Base-by-base conservation (phyloP, 2,797 vertebrate genomes). In the Argya squamiceps region DNA sequence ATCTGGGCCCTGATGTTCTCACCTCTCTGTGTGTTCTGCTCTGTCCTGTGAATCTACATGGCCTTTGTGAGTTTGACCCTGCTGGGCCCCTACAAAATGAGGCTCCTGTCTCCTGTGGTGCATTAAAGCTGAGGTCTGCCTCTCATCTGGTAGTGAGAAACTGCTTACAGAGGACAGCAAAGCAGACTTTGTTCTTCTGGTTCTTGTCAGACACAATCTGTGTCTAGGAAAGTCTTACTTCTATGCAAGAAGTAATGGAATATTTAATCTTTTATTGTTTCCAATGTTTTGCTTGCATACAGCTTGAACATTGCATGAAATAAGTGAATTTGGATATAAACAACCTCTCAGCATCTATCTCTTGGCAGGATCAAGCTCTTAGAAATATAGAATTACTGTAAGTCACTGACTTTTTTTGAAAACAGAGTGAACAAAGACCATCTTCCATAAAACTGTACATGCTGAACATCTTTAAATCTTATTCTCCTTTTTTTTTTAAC, bases 21-120 rank as follows among this genome's bases (percentile, higher is more conserved):
- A n/a, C 32, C 30, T 55, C 13, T 62, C n/a, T 49, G 1, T 15
- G 27, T 18, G 16, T 29, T n/a, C 34, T 62, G 27, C 0, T 37
- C 30, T 24, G 9, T 83, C 22, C 20, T 29, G 3, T 16, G 49
- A 17, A 63, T 24, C 44, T 50, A 1, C 2, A 0, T 29, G 41
- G 17, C 17, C 32, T 69, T n/a, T 52, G 24, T n/a, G 64, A 63
- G 41, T 34, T 10, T 67, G 43, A 43, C 67, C 47, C 39, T 36
- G n/a, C 55, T 47, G 63, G 26, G 23, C 46, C 32, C 16, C 44
- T 59, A 4, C 26, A 34, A 37, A 70, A 78, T 46, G 29, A 73
- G 6, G 19, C 37, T 68, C 15, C 37, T 77, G 22, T 52, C 55
- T 92, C 44, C 55, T 69, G 16, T 26, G 36, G 65, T 32, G 46